Conservation (phyloP, 2,797 vertebrate species). For the Rousettus madagascariensis region DNA sequence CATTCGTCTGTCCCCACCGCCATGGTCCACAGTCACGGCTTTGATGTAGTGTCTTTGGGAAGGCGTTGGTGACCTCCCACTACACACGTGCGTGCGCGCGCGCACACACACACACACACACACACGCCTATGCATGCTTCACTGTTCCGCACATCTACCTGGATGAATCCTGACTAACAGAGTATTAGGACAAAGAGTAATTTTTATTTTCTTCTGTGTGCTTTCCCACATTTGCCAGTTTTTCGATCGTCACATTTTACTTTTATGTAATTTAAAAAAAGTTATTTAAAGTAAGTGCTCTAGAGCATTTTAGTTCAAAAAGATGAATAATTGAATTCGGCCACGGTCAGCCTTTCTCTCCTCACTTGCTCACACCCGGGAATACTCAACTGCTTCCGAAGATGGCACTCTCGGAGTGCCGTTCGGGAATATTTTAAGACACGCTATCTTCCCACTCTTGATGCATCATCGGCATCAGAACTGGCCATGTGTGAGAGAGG, state of each 20-base stretch:
- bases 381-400: neutral
- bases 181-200: neutral
- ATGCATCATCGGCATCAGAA: neutral
- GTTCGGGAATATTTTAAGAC: neutral
- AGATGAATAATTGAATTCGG: neutral
- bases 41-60: neutral
- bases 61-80: neutral
- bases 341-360: neutral
- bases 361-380: neutral
- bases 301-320: neutral
- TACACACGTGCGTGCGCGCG: too few species aligned
- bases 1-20: neutral
- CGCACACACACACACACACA: too few species aligned
- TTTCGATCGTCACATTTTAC: neutral
- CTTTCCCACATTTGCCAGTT: neutral
- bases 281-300: neutral
- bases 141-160: neutral
- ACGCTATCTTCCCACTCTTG: neutral
- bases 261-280: neutral
- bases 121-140: too few species aligned
- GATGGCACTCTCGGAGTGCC: neutral
- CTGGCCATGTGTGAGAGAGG: neutral
- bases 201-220: neutral
- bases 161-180: neutral
- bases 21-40: too few species aligned